These are phyloP conservation scores for Ophion ellenae DNA, from an alignment of 2,888 invertebrate genomes.

Conservation along the genomic window DNA sequence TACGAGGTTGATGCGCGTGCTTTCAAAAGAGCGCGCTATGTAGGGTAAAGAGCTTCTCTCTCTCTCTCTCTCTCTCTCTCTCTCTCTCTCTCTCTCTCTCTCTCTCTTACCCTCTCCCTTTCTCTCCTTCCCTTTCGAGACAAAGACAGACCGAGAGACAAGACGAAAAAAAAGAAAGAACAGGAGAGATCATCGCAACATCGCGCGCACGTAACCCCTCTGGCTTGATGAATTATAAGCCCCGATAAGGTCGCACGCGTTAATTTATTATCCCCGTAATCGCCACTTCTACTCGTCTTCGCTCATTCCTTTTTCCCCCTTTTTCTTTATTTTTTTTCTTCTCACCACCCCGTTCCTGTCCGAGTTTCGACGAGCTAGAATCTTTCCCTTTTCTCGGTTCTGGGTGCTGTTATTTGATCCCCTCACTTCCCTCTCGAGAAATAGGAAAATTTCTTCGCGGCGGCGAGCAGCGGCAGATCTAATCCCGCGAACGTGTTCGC, in stretches of 20 bases:
- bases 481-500: conserved; percentile 26
- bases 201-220: conserved; percentile 74
- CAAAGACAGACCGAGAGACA: conserved; percentile 39
- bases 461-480: conserved; percentile 32
- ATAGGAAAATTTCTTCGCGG: conserved; percentile 67
- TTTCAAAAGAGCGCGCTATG: conserved; percentile 24
- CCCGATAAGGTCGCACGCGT: conserved; percentile 81
- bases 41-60: conserved; percentile 2
- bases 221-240: conserved; percentile 81
- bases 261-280: conserved; percentile 82
- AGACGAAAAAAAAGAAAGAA: conserved; percentile 23
- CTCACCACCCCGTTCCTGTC: conserved; percentile 1
- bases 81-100: no score
- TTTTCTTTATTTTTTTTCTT: conserved; percentile 38
- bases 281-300: conserved; percentile 66
- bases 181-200: conserved; percentile 63
- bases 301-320: conserved; percentile 39
- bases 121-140: conserved; percentile 1
- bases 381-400: conserved; percentile 30
- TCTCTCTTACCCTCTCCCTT: not conserved
- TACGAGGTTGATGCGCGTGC: conserved; percentile 78
- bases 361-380: conserved; percentile 57
- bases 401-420: conserved; percentile 38
- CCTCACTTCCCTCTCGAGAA: conserved; percentile 68
- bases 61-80: conserved; percentile 2